Conservation (phyloP, 2,797 vertebrate species). For the Sebastes minor region DNA sequence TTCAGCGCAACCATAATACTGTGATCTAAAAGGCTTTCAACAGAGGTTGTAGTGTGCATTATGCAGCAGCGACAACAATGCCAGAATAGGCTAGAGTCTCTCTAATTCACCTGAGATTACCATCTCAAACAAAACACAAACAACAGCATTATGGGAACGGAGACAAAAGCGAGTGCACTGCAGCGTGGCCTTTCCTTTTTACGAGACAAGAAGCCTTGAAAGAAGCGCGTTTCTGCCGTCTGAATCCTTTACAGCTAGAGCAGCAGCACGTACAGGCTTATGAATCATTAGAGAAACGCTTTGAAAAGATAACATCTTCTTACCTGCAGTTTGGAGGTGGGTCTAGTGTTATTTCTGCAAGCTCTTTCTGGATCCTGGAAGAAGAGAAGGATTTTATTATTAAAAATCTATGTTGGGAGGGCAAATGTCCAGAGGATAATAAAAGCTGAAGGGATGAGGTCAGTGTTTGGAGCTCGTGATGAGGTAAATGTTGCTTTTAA, state of each 20-base stretch:
- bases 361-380: conserved; percentile 98
- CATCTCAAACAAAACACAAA: conserved; percentile 41
- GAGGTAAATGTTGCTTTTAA: neutral
- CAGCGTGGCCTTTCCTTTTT: conserved; percentile 17
- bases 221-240: neutral
- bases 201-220: conserved; percentile 17
- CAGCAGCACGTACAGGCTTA: neutral
- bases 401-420: neutral
- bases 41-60: neutral
- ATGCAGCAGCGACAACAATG: conserved; percentile 14
- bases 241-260: conserved; percentile 15
- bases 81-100: neutral
- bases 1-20: conserved; percentile 11
- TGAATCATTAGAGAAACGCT: neutral
- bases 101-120: conserved; percentile 56
- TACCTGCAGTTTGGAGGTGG: conserved; percentile 99
- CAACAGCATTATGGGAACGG: conserved; percentile 23
- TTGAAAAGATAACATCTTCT: conserved; percentile 64
- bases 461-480: neutral
- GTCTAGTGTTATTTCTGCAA: conserved; percentile 98
- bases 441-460: neutral
- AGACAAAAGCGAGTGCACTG: conserved; percentile 32
- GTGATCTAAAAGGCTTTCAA: conserved; percentile 19
- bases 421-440: neutral
- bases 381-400: conserved; percentile 42